Evolutionary conservation across 2,113 vertebrate species (phyloP).

Genomic region (Callipepla californica): DNA sequence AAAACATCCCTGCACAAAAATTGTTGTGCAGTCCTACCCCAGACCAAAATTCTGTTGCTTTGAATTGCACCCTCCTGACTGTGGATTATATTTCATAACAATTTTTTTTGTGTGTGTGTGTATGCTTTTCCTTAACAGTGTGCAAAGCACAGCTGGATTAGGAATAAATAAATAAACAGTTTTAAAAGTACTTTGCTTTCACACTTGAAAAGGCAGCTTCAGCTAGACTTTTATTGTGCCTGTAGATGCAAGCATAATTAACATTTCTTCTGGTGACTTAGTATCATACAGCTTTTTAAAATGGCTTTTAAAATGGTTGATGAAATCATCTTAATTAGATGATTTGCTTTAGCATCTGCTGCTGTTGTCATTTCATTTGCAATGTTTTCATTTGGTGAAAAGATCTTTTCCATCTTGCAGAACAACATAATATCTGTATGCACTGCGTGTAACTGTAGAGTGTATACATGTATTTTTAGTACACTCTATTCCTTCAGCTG

Average conservation of each 20-base stretch:
- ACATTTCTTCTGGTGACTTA: constrained; percentile 36
- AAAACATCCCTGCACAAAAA: neutral
- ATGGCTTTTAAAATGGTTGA: constrained; percentile 16
- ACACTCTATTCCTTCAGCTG: constrained; percentile 31
- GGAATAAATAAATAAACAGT: constrained; percentile 4
- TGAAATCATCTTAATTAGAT: constrained; percentile 61
- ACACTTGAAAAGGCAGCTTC: constrained; percentile 29
- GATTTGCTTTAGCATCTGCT: constrained; percentile 62
- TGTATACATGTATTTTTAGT: constrained; percentile 57
- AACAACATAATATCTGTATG: constrained; percentile 11
- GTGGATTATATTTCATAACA: neutral
- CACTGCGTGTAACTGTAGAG: constrained; percentile 21
- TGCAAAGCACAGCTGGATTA: constrained; percentile 42
- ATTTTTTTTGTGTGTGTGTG: neutral
- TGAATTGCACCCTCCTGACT: neutral
- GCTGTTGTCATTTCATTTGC: constrained; percentile 41
- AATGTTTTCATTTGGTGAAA: constrained; percentile 36
- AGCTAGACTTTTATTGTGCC: neutral
- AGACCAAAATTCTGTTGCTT: neutral
- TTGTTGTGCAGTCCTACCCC: neutral
- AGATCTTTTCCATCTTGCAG: constrained; percentile 28
- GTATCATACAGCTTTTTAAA: constrained; percentile 34
- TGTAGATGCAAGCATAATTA: constrained; percentile 35
- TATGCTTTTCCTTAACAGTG: neutral
- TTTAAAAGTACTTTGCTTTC: constrained; percentile 55